Evolutionary conservation across 2,797 vertebrate species (phyloP).

Genomic region (Rhinichthys osculus): DNA sequence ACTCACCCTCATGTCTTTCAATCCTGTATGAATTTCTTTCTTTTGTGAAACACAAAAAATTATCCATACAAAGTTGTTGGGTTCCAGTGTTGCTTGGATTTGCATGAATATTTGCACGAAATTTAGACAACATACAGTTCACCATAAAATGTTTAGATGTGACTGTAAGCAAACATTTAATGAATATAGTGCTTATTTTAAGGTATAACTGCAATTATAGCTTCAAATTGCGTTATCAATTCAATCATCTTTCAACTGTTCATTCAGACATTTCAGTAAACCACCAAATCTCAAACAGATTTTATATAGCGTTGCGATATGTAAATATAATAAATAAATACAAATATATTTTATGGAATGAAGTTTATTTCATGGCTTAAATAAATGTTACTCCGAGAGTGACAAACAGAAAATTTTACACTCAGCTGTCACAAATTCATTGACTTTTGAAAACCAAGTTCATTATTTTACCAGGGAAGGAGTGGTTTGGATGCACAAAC

Average conservation of each 20-base stretch:
- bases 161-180: background rate
- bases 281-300: background rate
- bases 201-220: background rate
- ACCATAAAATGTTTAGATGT: background rate
- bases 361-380: no score
- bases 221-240: background rate
- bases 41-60: background rate
- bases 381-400: no score
- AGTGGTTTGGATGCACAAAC: no score
- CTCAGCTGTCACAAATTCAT: no score
- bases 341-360: no score
- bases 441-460: no score
- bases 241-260: background rate
- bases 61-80: background rate
- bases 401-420: no score
- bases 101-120: background rate
- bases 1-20: no score
- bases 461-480: no score
- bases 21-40: background rate
- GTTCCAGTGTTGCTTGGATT: background rate
- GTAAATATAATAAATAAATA: background rate
- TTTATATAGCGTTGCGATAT: background rate
- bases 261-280: background rate
- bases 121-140: background rate
- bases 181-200: background rate